Conservation (phyloP, 1,140 invertebrate genomes). For the Habropoda laboriosa region DNA sequence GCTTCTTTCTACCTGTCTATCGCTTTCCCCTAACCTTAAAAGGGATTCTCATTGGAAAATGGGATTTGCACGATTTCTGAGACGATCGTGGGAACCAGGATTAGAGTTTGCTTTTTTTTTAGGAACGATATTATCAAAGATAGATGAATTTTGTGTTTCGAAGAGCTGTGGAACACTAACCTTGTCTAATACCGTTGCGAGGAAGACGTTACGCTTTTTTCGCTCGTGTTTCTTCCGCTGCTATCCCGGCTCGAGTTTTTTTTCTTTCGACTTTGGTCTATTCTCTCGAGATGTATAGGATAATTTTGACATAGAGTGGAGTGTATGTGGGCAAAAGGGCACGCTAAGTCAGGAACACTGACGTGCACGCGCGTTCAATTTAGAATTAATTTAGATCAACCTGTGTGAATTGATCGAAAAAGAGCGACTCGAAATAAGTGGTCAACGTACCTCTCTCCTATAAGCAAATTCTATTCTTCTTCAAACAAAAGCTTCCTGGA, state of each 20-base stretch:
- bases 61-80: too few relatives aligned
- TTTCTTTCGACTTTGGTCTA: neutral
- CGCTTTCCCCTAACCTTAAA: too few relatives aligned
- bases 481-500: neutral
- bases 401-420: neutral
- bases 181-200: neutral
- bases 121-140: too few relatives aligned
- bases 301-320: too few relatives aligned
- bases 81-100: too few relatives aligned
- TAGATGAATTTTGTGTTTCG: constrained; percentile 12
- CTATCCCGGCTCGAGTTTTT: too few relatives aligned
- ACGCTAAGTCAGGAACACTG: neutral
- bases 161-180: neutral
- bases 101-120: too few relatives aligned
- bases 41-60: too few relatives aligned
- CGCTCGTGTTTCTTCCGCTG: neutral
- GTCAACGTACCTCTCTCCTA: neutral
- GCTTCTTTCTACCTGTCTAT: neutral
- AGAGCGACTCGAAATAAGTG: neutral
- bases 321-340: neutral
- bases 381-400: neutral
- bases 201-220: neutral
- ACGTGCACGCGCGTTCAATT: neutral
- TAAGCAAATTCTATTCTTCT: too few relatives aligned
- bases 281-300: neutral